Percentiles rank a stretch among this genome's conserved stretches.
Conservation (phyloP, 2,113 vertebrate genomes). For the Neolamprologus longior region DNA sequence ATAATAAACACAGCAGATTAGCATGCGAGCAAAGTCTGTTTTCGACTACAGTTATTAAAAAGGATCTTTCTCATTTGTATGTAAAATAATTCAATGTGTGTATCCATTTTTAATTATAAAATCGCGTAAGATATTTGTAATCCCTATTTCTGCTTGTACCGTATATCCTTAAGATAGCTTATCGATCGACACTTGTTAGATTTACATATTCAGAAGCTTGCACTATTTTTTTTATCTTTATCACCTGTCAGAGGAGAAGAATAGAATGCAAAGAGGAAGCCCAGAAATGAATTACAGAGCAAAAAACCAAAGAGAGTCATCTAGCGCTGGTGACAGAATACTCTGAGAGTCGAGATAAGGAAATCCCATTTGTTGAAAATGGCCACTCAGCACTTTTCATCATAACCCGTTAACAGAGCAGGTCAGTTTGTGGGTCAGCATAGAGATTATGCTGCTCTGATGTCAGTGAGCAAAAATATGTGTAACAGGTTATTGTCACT, state of each 20-base stretch:
- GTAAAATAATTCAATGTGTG: conserved; percentile 5
- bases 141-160: background rate
- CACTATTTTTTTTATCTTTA: conserved; percentile 7
- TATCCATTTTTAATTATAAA: conserved; percentile 11
- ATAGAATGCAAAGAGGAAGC: background rate
- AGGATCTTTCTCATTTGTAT: conserved; percentile 5
- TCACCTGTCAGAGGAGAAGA: conserved; percentile 10
- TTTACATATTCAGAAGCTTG: background rate
- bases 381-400: conserved; percentile 48
- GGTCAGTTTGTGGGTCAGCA: conserved; percentile 36
- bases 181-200: background rate
- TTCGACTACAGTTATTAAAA: background rate
- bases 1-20: conserved; percentile 3
- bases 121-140: background rate
- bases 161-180: background rate
- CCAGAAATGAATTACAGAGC: conserved; percentile 41
- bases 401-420: conserved; percentile 31
- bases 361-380: conserved; percentile 57
- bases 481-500: background rate
- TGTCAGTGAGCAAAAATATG: background rate
- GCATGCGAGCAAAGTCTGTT: background rate
- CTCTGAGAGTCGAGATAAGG: conserved; percentile 50
- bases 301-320: conserved; percentile 37
- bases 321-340: conserved; percentile 41
- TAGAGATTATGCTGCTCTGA: conserved; percentile 23